Percentiles rank a stretch among this genome's conserved stretches.
Conservation (phyloP, 2,888 invertebrate species). For the Trachelus troglodyta region DNA sequence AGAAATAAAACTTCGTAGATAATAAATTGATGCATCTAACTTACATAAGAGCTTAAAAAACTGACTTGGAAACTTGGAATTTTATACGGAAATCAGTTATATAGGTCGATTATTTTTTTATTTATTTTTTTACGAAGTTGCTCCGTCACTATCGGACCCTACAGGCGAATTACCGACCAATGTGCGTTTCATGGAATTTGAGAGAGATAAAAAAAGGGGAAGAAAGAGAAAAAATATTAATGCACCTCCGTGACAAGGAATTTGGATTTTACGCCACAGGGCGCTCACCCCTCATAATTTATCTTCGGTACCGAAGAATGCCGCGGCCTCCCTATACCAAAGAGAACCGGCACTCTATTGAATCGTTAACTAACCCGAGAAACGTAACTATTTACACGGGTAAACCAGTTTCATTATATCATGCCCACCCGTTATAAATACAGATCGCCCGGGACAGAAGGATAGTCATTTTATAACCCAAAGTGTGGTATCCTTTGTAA, state of each 20-base stretch:
- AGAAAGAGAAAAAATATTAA: conserved; percentile 13
- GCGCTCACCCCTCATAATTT: conserved; percentile 34
- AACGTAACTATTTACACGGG: conserved; percentile 23
- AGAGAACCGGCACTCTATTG: not conserved
- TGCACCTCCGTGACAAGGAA: conserved; percentile 31
- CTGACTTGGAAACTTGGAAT: not conserved
- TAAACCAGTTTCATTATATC: conserved; percentile 22
- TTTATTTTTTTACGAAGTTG: not conserved
- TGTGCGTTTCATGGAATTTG: not conserved
- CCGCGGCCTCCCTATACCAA: not conserved
- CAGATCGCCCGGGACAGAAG: not conserved
- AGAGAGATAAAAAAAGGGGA: conserved; percentile 6
- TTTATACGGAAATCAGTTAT: not conserved
- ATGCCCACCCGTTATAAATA: not conserved
- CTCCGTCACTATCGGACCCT: not conserved
- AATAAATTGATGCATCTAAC: not conserved
- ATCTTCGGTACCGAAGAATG: conserved; percentile 35
- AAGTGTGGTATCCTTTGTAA: not conserved
- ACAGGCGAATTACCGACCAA: not conserved
- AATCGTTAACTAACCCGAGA: conserved; percentile 25
- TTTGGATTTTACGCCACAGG: conserved; percentile 37
- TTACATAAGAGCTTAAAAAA: not conserved
- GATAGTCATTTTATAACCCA: not conserved
- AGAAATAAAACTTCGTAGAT: not conserved
- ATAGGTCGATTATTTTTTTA: not conserved